phyloP scores from a whole-genome alignment of 2,113 vertebrate genomes.

The Sinocyclocheilus grahami region DNA sequence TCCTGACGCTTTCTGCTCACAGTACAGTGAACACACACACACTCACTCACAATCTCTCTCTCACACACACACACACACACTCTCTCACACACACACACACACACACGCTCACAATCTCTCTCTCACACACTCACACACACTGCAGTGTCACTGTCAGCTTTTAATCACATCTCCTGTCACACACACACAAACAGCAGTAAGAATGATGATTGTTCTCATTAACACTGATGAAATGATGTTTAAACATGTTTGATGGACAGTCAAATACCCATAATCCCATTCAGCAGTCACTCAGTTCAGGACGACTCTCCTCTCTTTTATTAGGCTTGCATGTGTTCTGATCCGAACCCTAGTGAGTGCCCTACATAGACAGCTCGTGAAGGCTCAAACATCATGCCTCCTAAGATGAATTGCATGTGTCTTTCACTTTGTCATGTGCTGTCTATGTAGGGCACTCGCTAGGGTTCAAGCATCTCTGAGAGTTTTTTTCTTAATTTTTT shows the following conservation, averaged over 20 bases:
- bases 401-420: neutral
- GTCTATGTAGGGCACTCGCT: too few relatives aligned
- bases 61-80: too few relatives aligned
- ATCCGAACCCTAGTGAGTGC: neutral
- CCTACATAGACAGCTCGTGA: neutral
- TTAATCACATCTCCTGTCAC: neutral
- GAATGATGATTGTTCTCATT: neutral
- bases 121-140: too few relatives aligned
- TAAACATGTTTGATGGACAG: neutral
- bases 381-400: neutral
- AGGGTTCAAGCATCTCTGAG: too few relatives aligned
- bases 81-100: too few relatives aligned
- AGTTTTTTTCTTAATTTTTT: too few relatives aligned
- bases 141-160: neutral
- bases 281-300: neutral
- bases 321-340: too few relatives aligned
- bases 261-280: neutral
- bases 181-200: neutral
- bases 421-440: neutral
- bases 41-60: neutral
- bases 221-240: neutral
- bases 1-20: slow-evolving; percentile 21
- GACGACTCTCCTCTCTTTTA: neutral
- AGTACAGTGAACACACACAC: slow-evolving; percentile 6
- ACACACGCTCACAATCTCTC: too few relatives aligned